Evolutionary conservation across 2,888 invertebrate species (phyloP), one percentile per base, ranked within the genome.

Genomic region (Clistopyga incitator): DNA sequence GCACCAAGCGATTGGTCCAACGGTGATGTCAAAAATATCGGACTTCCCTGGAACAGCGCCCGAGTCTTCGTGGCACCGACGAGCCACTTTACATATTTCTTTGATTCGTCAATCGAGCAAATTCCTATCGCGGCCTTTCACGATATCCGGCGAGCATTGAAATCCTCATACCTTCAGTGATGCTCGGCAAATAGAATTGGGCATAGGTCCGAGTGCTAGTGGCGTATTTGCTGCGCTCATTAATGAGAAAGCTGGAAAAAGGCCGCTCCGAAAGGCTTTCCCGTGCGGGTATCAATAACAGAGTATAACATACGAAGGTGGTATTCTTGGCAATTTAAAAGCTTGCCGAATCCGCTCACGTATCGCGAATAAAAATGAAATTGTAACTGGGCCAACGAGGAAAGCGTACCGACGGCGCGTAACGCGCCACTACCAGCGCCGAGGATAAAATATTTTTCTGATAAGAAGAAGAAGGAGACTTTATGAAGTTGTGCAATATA

Each of bases 401-500:
- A 77, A 74, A 78, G 61, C 20, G 64, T 52, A 70, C 47, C 74
- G 56, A 29, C 13, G 23, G 34, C 54, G 67, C 65, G 75, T 74
- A 42, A 65, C 70, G 50, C 50, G 64, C 18, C 52, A 15, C 50
- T 45, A 52, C 70, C 47, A 59, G 67, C 78, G 47, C 61, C 64
- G 84, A 68, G 85, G 83, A 79, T 87, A 86, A 86, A 87, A 87
- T 88, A 88, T 88, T 88, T 86, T 86, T 86, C 86, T 85, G 88
- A 88, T 88, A 88, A 88, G 87, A 86, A 83, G 82, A 81, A 81
- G 80, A 59, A 42, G 56, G 77, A 81, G 86, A 87, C 86, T 88
- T 88, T 86, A 88, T 87, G 86, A 86, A 87, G 86, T 87, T 86
- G 84, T 78, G 85, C 87, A 82, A 86, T 88, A 88, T 87, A 87